Evolutionary conservation across 2,113 vertebrate genomes (phyloP).

Genomic region (Nothoprocta perdicaria): DNA sequence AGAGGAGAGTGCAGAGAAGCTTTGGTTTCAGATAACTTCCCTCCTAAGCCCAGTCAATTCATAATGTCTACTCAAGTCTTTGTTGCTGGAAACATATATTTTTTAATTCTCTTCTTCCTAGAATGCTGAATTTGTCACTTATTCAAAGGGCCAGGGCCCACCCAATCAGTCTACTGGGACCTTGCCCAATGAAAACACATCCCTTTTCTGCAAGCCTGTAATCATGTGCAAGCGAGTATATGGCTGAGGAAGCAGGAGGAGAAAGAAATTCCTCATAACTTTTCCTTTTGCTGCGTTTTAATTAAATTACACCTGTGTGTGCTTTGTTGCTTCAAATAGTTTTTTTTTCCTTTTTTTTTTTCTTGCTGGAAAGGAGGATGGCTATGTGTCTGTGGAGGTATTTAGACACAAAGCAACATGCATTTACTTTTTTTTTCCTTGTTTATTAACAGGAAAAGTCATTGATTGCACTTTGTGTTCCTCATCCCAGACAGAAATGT

Average conservation of each 20-base stretch:
- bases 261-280: conserved; percentile 19
- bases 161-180: conserved; percentile 63
- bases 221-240: conserved; percentile 62
- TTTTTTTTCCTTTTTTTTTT: not conserved
- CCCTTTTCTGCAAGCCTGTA: conserved; percentile 54
- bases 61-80: conserved; percentile 12
- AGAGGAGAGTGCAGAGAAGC: not conserved
- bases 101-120: conserved; percentile 19
- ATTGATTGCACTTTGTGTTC: not conserved
- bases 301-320: not conserved
- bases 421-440: not conserved
- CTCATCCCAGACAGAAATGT: not conserved
- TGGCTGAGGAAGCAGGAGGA: not conserved
- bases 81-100: conserved; percentile 12
- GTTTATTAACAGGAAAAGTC: not conserved
- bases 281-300: not conserved
- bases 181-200: conserved; percentile 66
- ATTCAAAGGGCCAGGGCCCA: conserved; percentile 62
- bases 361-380: not conserved
- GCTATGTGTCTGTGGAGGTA: not conserved
- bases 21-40: not conserved
- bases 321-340: not conserved
- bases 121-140: conserved; percentile 55
- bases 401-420: not conserved
- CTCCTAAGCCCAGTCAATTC: not conserved